These are phyloP conservation scores for Brachyopa scutellaris DNA, from an alignment of 2,888 invertebrate genomes.

Conservation along the genomic window DNA sequence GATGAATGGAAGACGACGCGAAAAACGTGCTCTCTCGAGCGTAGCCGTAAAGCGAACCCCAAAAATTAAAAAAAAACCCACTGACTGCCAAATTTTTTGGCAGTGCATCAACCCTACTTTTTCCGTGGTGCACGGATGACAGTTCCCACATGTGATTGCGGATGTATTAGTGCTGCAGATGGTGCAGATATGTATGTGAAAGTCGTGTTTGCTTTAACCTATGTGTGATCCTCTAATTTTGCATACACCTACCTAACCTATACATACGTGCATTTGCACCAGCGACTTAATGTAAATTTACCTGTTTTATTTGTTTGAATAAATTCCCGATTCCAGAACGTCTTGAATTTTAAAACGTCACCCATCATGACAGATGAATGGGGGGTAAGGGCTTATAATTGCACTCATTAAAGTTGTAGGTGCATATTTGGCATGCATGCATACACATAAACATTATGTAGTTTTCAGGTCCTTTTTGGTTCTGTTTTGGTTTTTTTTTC, in stretches of 20 bases:
- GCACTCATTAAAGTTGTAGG: constrained; percentile 31
- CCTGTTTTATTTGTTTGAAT: constrained; percentile 1
- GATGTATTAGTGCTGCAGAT: constrained; percentile 43
- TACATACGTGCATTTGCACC: background rate
- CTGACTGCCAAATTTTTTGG: constrained; percentile 56
- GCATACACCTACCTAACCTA: background rate
- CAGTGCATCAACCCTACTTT: constrained; percentile 53
- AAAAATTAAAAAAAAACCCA: constrained; percentile 17
- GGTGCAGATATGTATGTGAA: constrained; percentile 22
- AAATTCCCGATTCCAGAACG: constrained; percentile 25
- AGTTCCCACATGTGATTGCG: constrained; percentile 45
- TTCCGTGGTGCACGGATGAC: constrained; percentile 50
- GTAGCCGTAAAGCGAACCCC: constrained; percentile 23
- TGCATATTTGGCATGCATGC: constrained; percentile 44
- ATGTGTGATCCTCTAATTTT: constrained; percentile 58
- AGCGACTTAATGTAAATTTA: constrained; percentile 25
- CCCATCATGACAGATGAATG: constrained; percentile 28
- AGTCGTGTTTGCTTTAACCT: constrained; percentile 8
- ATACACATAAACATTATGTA: background rate
- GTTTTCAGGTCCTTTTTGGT: background rate
- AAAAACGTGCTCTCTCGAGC: constrained; percentile 38
- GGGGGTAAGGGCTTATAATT: constrained; percentile 18
- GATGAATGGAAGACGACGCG: constrained; percentile 16
- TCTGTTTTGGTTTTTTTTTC: constrained; percentile 4
- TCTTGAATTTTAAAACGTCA: constrained; percentile 45